Base-by-base conservation (phyloP, 37 sponge, comb jelly and placozoan species). In the Halichondria panicea region DNA sequence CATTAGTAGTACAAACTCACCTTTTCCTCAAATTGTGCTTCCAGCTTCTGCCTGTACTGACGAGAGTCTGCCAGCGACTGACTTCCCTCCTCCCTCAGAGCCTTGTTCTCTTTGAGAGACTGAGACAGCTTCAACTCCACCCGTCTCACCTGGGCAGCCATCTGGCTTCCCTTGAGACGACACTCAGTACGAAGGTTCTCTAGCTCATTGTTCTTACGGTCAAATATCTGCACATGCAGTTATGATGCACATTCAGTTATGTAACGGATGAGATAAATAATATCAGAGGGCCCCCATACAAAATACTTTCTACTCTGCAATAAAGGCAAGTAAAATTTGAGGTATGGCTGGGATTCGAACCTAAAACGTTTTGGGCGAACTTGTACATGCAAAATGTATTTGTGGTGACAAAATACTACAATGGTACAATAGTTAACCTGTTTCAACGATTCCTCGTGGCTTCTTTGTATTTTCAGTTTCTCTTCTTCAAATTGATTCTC, bases 141-240 rank as follows among this genome's bases (percentile, higher is more conserved):
- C 40, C 40, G 8, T 11, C 11, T 6, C 6, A 11, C 11, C 11
- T 36, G 65, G 39, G 39, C 8, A 11, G 30, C 65, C 11, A 64
- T 9, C 21, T 64, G 36, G 65, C 6, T 8, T 4, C 6, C 21
- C 36, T 28, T 34, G 11, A 64, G 4, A 8, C 40, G 36, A 22
- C 35, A 40, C 65, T 64, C 65, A 8, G 65, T 36, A 22, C 65
- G 65, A 9, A 64, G 8, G 65, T 64, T 40, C 35, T 64, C 65
- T 9, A 64, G 11, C 65, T 64, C 65, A 64, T 64, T 64, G 65
- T 64, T 64, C 65, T 64, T 64, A 34, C 65, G 65, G 21, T 64
- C 65, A 36, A 64, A 64, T 7, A 64, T 30, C 11, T 15, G 13
- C 11, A 18, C 11, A 48, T 48, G 13, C 11, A 48, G 13, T 18